These are phyloP conservation scores for Sinocyclocheilus rhinocerous DNA, from an alignment of 2,113 vertebrate genomes.

Conservation along the genomic window DNA sequence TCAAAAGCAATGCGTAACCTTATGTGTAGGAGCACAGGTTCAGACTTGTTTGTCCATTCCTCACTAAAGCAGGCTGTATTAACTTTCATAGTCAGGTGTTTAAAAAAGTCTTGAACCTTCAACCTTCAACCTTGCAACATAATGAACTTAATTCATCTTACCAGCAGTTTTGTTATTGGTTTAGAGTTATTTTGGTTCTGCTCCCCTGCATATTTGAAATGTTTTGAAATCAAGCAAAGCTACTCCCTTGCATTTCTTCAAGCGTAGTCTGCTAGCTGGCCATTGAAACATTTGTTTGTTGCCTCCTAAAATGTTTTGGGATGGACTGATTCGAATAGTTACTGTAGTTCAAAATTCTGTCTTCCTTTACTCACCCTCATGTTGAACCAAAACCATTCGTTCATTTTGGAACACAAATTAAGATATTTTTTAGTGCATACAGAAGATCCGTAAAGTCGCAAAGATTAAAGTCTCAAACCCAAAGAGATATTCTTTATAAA, in stretches of 20 bases:
- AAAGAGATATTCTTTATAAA: too few species aligned
- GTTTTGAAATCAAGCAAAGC: slow-evolving; percentile 24
- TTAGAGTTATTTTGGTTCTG: background rate
- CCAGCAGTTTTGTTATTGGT: slow-evolving; percentile 1
- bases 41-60: slow-evolving; percentile 13
- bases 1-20: slow-evolving; percentile 8
- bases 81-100: background rate
- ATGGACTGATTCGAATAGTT: background rate
- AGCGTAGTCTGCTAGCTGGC: background rate
- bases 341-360: too few species aligned
- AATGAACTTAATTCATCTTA: background rate
- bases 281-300: background rate
- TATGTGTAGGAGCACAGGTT: slow-evolving; percentile 24
- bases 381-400: too few species aligned
- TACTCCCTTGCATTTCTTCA: slow-evolving; percentile 5
- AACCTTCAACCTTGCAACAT: background rate
- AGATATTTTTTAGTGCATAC: too few species aligned
- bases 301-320: background rate
- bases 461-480: too few species aligned
- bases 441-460: too few species aligned
- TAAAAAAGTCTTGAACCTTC: background rate
- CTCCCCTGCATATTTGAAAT: slow-evolving; percentile 24
- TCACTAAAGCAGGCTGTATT: background rate
- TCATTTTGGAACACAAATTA: too few species aligned
- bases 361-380: too few species aligned